Conservation (phyloP, 1,140 invertebrate species). For the Rhopalosiphum maidis region DNA sequence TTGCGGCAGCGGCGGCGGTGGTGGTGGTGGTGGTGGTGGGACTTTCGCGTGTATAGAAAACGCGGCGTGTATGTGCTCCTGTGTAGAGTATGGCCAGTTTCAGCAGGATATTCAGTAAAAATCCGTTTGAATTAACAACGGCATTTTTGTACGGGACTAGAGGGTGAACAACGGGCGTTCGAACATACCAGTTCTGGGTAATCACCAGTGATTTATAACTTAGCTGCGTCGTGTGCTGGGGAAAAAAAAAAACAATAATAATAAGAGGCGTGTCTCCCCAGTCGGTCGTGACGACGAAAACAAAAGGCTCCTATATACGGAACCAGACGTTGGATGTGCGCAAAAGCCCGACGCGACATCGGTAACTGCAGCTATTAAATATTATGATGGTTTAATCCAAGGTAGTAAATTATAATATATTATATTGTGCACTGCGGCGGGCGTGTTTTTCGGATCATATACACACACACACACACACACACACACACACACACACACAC, state of each 20-base stretch:
- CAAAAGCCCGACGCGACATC: not conserved
- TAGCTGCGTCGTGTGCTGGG: not conserved
- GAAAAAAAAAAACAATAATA: not conserved
- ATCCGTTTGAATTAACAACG: not conserved
- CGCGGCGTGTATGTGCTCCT: not conserved
- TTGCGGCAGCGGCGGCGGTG: no score
- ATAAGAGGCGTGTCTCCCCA: not conserved
- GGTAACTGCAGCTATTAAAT: not conserved
- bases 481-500: no score
- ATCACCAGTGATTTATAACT: not conserved
- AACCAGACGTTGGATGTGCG: not conserved
- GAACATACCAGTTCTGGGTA: not conserved
- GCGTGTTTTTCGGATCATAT: not conserved
- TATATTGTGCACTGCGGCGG: not conserved
- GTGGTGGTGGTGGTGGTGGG: no score
- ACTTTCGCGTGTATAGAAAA: not conserved
- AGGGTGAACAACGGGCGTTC: not conserved
- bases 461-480: no score
- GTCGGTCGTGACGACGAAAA: not conserved
- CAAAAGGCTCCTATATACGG: not conserved
- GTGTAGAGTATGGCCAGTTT: not conserved
- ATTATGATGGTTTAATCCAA: not conserved
- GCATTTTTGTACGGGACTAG: not conserved
- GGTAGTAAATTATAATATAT: not conserved
- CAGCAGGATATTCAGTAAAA: not conserved